Evolutionary conservation across 1,140 invertebrate genomes (phyloP).

Genomic region (Drosophila chauvacae): DNA sequence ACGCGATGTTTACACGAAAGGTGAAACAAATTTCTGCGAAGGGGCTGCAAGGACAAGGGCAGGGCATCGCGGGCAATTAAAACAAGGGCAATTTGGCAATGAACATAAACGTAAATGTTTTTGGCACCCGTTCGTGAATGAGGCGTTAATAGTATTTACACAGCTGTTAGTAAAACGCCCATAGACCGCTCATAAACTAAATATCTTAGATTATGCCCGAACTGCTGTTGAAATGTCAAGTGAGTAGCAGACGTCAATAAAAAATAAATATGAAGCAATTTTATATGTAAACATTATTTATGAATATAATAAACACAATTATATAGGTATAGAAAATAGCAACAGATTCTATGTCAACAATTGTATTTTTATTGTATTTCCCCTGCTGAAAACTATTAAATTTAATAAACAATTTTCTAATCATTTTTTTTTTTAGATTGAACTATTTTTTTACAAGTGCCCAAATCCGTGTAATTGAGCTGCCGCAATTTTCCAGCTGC

Average conservation of each 20-base stretch:
- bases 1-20: conserved; percentile 75
- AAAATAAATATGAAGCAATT: not conserved
- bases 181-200: conserved; percentile 33
- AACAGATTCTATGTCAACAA: too few species aligned
- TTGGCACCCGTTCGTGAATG: conserved; percentile 45
- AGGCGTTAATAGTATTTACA: conserved; percentile 70
- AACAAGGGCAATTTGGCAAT: conserved; percentile 44
- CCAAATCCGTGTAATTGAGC: conserved; percentile 57
- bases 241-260: not conserved
- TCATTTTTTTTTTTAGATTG: not conserved
- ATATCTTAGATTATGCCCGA: conserved; percentile 4
- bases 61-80: conserved; percentile 49
- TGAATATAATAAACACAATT: not conserved
- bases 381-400: not conserved
- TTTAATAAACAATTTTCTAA: not conserved
- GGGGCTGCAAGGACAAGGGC: conserved; percentile 18
- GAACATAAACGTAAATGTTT: conserved; percentile 67
- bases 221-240: conserved; percentile 4
- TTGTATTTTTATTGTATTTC: not conserved
- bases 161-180: conserved; percentile 40
- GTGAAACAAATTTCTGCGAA: conserved; percentile 47
- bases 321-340: too few species aligned
- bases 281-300: not conserved
- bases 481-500: conserved; percentile 60
- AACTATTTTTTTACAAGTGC: not conserved